Percentiles rank a stretch among this genome's conserved stretches.
phyloP scores from a whole-genome alignment of 1,140 invertebrate genomes.

The Zophobas morio region DNA sequence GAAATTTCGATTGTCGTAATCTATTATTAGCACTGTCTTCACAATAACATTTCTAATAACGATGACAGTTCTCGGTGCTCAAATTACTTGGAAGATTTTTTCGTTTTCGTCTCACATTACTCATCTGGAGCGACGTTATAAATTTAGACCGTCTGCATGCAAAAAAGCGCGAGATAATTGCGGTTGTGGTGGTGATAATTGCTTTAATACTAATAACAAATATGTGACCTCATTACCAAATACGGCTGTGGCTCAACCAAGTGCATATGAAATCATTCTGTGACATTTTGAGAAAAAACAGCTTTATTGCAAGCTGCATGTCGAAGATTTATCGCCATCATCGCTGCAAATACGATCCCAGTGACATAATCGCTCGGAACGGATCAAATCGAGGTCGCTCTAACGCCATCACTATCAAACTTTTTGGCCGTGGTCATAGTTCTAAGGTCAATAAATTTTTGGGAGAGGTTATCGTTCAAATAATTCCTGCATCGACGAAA shows the following conservation, averaged over 20 bases:
- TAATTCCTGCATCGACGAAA: not conserved
- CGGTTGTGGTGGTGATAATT: slow-evolving; percentile 3
- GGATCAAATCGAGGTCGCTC: slow-evolving; percentile 11
- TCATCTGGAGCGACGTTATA: too few species aligned
- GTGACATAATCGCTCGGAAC: slow-evolving; percentile 24
- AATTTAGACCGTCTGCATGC: not conserved
- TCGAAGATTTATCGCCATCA: slow-evolving; percentile 1
- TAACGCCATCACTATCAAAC: slow-evolving; percentile 14
- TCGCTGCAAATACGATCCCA: not conserved
- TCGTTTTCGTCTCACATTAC: too few species aligned
- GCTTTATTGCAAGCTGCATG: slow-evolving; percentile 18
- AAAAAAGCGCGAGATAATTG: not conserved
- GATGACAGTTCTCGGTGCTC: too few species aligned
- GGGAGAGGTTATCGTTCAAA: slow-evolving; percentile 7
- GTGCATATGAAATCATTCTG: slow-evolving; percentile 43
- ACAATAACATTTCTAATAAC: too few species aligned
- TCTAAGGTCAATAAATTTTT: not conserved
- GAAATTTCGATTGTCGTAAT: not conserved
- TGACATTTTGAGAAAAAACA: slow-evolving; percentile 23
- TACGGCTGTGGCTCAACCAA: slow-evolving; percentile 25
- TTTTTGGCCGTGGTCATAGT: slow-evolving; percentile 30
- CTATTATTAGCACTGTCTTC: not conserved
- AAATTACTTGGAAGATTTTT: too few species aligned
- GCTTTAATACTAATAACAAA: slow-evolving; percentile 24
- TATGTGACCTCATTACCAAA: slow-evolving; percentile 43